These are phyloP conservation scores for Antheraea pernyi DNA, from an alignment of 1,140 invertebrate species.

Conservation along the genomic window DNA sequence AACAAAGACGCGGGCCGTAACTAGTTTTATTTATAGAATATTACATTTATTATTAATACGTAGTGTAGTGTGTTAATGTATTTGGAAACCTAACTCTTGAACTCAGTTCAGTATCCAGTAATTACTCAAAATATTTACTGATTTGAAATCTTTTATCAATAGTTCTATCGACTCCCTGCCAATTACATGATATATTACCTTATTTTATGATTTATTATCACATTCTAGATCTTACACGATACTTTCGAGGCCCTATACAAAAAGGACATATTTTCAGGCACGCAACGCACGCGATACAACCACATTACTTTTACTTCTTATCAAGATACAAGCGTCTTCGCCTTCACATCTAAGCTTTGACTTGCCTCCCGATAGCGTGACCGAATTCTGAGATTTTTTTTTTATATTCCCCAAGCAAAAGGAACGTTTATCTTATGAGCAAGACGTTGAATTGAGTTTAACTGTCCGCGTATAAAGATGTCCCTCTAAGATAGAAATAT, in stretches of 20 bases:
- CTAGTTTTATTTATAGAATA: too few relatives aligned
- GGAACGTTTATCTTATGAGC: constrained; percentile 37
- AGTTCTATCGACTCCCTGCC: too few relatives aligned
- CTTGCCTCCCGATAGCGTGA: constrained; percentile 18
- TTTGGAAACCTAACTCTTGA: too few relatives aligned
- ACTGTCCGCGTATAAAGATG: constrained; percentile 64
- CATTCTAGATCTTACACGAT: background rate
- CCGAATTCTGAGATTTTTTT: constrained; percentile 27
- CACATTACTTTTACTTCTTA: constrained; percentile 5
- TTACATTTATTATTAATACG: too few relatives aligned
- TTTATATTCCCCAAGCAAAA: constrained; percentile 27
- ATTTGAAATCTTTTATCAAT: too few relatives aligned
- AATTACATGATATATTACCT: background rate
- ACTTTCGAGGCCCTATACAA: background rate
- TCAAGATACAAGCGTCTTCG: constrained; percentile 10
- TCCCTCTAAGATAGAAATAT: constrained; percentile 62
- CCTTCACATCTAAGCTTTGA: constrained; percentile 4
- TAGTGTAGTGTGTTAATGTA: too few relatives aligned
- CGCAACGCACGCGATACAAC: constrained; percentile 10
- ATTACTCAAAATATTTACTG: too few relatives aligned
- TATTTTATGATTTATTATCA: constrained; percentile 1
- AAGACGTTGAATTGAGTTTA: constrained; percentile 60
- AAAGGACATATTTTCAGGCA: constrained; percentile 9
- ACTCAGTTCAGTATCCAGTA: too few relatives aligned
- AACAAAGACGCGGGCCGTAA: too few relatives aligned